A percentile compares a stretch with the other conserved stretches of the same genome.
phyloP scores from a whole-genome alignment of 2,113 vertebrate species.

The Hystrix cristata region DNA sequence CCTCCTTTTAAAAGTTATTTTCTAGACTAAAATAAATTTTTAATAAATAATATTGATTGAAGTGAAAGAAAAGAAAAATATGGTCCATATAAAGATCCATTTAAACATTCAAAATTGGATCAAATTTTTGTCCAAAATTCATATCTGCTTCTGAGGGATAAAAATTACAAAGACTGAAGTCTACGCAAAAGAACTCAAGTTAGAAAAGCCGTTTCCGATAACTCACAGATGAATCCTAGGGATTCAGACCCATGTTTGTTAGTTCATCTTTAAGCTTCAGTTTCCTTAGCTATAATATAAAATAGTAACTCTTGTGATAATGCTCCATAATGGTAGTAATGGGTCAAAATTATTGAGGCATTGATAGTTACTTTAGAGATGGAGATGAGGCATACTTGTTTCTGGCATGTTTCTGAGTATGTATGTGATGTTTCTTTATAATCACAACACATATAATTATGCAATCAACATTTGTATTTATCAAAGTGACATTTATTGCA shows the following conservation, averaged over 20 bases:
- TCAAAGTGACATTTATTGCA: background rate
- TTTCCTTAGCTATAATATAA: constrained; percentile 38
- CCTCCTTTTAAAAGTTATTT: constrained; percentile 47
- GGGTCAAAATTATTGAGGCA: constrained; percentile 36
- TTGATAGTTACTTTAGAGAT: background rate
- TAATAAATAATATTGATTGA: constrained; percentile 53
- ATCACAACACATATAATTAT: constrained; percentile 24
- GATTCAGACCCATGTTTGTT: background rate
- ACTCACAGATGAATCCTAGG: background rate
- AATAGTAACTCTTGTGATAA: background rate
- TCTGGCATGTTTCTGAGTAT: constrained; percentile 44
- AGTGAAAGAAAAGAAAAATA: background rate
- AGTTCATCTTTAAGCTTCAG: constrained; percentile 27
- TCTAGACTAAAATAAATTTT: constrained; percentile 32
- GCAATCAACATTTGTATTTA: constrained; percentile 23
- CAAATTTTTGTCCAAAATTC: constrained; percentile 44
- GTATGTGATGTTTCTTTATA: constrained; percentile 30
- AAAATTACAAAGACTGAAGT: background rate
- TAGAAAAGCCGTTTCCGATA: constrained; percentile 20
- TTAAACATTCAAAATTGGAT: constrained; percentile 45
- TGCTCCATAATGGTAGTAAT: background rate
- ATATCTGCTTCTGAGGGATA: constrained; percentile 6
- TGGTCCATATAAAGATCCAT: background rate
- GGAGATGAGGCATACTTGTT: constrained; percentile 38
- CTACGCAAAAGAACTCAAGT: background rate